A percentile compares a stretch with the other conserved stretches of the same genome.
Evolutionary conservation across 2,113 vertebrate genomes (phyloP).

Genomic region (Brienomyrus longianalis): DNA sequence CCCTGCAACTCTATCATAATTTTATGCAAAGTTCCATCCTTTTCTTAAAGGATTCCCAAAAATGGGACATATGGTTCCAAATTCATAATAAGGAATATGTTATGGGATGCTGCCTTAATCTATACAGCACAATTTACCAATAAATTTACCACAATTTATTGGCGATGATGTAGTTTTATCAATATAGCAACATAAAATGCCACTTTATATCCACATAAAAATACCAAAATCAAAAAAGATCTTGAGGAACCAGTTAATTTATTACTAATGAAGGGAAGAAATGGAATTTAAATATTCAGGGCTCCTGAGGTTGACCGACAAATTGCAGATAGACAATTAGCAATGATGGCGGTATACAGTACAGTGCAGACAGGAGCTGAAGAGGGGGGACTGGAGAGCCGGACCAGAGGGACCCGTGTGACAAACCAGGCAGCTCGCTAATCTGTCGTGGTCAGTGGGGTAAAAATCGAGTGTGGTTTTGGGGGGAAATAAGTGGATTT

Average conservation of each 20-base stretch:
- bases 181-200: neutral
- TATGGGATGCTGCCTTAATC: neutral
- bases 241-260: neutral
- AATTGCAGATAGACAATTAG: constrained; percentile 15
- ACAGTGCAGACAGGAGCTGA: neutral
- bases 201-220: neutral
- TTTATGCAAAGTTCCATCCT: neutral
- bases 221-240: neutral
- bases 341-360: neutral
- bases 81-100: neutral
- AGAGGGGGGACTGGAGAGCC: neutral
- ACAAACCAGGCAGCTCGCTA: neutral
- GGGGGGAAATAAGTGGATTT: neutral
- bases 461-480: constrained; percentile 12
- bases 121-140: neutral
- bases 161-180: neutral
- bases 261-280: constrained; percentile 6
- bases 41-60: neutral
- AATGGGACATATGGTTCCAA: neutral
- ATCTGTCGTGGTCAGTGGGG: constrained; percentile 9
- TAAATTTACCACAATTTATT: neutral
- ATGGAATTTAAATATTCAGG: constrained; percentile 8
- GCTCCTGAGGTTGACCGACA: constrained; percentile 14
- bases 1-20: neutral
- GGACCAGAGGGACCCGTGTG: neutral